Evolutionary conservation across 2,797 vertebrate genomes (phyloP).

Genomic region (Poecilia velifera): DNA sequence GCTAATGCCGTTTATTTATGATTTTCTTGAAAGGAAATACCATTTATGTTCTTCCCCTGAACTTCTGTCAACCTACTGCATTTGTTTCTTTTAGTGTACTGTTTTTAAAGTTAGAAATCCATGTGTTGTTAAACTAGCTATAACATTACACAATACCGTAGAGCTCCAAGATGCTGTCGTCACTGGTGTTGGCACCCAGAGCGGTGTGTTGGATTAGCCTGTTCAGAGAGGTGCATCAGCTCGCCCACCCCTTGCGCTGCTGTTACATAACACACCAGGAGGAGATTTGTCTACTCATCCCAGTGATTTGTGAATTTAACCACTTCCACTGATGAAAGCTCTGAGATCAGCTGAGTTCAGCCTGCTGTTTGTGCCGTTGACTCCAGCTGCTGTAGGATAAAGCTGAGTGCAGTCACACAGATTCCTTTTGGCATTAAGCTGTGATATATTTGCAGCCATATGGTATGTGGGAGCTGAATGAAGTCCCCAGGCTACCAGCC

Average conservation of each 20-base stretch:
- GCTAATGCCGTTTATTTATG: neutral
- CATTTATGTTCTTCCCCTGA: neutral
- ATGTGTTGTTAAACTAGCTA: constrained; percentile 3
- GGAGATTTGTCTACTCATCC: constrained; percentile 43
- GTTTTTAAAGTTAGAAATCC: constrained; percentile 20
- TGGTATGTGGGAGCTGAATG: constrained; percentile 51
- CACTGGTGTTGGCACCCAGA: constrained; percentile 47
- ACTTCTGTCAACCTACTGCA: neutral
- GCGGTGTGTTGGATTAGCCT: constrained; percentile 55
- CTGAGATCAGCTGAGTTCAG: constrained; percentile 21
- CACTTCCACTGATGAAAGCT: constrained; percentile 27
- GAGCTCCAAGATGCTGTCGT: constrained; percentile 32
- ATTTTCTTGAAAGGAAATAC: neutral
- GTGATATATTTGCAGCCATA: constrained; percentile 44
- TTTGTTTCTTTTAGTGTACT: neutral
- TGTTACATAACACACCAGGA: constrained; percentile 51
- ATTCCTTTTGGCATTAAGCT: constrained; percentile 25
- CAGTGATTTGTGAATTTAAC: constrained; percentile 36
- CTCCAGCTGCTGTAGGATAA: constrained; percentile 15
- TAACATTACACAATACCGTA: constrained; percentile 30
- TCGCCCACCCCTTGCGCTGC: constrained; percentile 50
- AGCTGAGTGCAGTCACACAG: constrained; percentile 3
- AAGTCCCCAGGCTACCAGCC: constrained; percentile 37
- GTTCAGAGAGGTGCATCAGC: constrained; percentile 50
- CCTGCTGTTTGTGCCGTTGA: constrained; percentile 19